Conservation (phyloP, 2,888 invertebrate species). For the Andrena bucephala region DNA sequence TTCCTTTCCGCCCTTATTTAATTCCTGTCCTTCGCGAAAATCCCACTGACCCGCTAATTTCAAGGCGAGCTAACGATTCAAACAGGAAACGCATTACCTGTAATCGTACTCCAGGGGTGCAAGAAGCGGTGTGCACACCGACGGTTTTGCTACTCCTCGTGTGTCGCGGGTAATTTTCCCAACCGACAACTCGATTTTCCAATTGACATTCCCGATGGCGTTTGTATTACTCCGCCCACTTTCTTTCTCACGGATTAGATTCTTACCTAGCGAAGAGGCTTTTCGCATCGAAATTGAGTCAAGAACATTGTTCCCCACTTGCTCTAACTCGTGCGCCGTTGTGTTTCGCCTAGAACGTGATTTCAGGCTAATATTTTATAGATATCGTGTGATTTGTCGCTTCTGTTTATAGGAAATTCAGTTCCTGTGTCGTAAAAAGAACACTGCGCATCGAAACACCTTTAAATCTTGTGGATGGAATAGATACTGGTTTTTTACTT, state of each 20-base stretch:
- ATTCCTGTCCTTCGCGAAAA: neutral
- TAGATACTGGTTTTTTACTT: too few relatives aligned
- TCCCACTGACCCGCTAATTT: neutral
- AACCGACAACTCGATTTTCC: conserved; percentile 27
- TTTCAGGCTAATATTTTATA: neutral
- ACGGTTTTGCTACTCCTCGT: conserved; percentile 27
- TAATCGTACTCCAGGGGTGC: conserved; percentile 33
- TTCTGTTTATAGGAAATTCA: neutral
- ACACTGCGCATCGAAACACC: neutral
- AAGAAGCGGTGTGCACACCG: conserved; percentile 5
- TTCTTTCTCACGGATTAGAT: neutral
- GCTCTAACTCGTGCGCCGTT: neutral
- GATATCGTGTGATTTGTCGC: neutral
- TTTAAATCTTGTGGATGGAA: too few relatives aligned
- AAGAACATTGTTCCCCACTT: neutral
- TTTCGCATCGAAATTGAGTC: conserved; percentile 1
- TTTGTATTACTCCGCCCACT: conserved; percentile 11
- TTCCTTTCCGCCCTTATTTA: neutral
- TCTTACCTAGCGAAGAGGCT: neutral
- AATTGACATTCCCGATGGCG: conserved; percentile 39
- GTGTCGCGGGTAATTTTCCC: conserved; percentile 42
- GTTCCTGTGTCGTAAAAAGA: neutral
- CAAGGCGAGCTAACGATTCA: conserved; percentile 17
- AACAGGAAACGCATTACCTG: conserved; percentile 14
- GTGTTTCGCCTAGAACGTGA: neutral